Percentiles rank a stretch among this genome's conserved stretches.
Evolutionary conservation across 2,797 vertebrate genomes (phyloP).

Genomic region (Chelon labrosus): DNA sequence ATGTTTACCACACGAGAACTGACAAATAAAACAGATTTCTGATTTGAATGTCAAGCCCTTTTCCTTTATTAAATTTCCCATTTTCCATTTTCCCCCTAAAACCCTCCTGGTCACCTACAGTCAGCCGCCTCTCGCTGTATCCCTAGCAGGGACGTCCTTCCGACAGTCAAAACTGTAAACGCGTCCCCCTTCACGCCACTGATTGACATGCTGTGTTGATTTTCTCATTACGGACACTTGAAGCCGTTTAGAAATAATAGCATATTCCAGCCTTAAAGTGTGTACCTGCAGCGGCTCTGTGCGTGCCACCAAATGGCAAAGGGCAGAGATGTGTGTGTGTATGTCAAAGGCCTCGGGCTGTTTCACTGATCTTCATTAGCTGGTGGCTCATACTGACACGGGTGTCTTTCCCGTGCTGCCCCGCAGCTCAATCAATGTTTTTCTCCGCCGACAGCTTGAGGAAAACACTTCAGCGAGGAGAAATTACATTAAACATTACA

Average conservation of each 20-base stretch:
- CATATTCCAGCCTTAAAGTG: constrained; percentile 47
- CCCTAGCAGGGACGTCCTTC: constrained; percentile 58
- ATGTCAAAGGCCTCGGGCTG: constrained; percentile 67
- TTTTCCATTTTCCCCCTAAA: constrained; percentile 52
- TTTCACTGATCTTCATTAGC: constrained; percentile 73
- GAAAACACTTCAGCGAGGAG: constrained; percentile 47
- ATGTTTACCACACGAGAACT: constrained; percentile 40
- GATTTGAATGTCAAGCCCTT: constrained; percentile 57
- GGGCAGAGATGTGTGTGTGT: constrained; percentile 53
- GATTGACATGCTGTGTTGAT: constrained; percentile 71
- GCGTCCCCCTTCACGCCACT: constrained; percentile 48
- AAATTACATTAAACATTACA: constrained; percentile 42
- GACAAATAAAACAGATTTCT: constrained; percentile 55
- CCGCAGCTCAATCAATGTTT: background rate
- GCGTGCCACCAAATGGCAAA: constrained; percentile 44
- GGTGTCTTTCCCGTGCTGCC: background rate
- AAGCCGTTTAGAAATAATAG: constrained; percentile 61
- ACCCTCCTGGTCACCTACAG: constrained; percentile 53
- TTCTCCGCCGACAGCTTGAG: constrained; percentile 50
- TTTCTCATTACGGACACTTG: constrained; percentile 65
- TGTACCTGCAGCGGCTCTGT: constrained; percentile 33
- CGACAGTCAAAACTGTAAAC: constrained; percentile 59
- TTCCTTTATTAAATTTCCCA: constrained; percentile 39
- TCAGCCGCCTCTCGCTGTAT: background rate
- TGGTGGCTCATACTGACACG: constrained; percentile 15